These are phyloP conservation scores for Peromyscus leucopus DNA, from an alignment of 2,113 vertebrate species.

Conservation along the genomic window DNA sequence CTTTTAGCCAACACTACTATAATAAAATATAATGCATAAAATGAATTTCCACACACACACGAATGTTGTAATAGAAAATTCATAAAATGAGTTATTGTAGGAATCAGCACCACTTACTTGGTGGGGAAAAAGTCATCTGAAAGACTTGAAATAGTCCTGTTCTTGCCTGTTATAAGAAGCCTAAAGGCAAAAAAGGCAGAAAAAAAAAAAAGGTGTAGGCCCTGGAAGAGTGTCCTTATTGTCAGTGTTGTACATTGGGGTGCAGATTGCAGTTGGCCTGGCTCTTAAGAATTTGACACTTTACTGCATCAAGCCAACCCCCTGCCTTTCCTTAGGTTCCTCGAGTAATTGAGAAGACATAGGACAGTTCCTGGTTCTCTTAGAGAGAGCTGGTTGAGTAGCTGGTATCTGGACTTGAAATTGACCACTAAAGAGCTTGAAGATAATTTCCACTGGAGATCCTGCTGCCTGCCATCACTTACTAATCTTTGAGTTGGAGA, in stretches of 20 bases:
- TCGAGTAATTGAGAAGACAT: slow-evolving; percentile 25
- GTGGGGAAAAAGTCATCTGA: slow-evolving; percentile 69
- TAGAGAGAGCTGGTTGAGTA: slow-evolving; percentile 27
- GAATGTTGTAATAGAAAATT: slow-evolving; percentile 78
- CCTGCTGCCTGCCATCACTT: neutral
- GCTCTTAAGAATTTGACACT: slow-evolving; percentile 16
- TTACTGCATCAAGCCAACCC: slow-evolving; percentile 16
- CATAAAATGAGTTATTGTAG: slow-evolving; percentile 73
- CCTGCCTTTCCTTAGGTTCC: neutral
- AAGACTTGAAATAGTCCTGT: slow-evolving; percentile 66
- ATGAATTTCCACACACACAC: slow-evolving; percentile 77
- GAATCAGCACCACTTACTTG: slow-evolving; percentile 75
- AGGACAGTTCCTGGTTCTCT: slow-evolving; percentile 22
- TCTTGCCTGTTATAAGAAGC: slow-evolving; percentile 62
- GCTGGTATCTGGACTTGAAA: slow-evolving; percentile 34
- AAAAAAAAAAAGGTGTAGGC: neutral
- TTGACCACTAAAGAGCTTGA: slow-evolving; percentile 34
- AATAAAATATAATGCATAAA: slow-evolving; percentile 80
- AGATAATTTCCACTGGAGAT: slow-evolving; percentile 15
- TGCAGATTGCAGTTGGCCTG: slow-evolving; percentile 1
- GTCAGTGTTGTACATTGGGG: slow-evolving; percentile 14
- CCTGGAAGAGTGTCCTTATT: slow-evolving; percentile 57
- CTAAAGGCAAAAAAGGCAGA: slow-evolving; percentile 5
- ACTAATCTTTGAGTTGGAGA: slow-evolving; percentile 42
- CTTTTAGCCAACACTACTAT: slow-evolving; percentile 65